These are phyloP conservation scores for Drosophila fulvimacula DNA, from an alignment of 2,888 invertebrate species.

Conservation along the genomic window DNA sequence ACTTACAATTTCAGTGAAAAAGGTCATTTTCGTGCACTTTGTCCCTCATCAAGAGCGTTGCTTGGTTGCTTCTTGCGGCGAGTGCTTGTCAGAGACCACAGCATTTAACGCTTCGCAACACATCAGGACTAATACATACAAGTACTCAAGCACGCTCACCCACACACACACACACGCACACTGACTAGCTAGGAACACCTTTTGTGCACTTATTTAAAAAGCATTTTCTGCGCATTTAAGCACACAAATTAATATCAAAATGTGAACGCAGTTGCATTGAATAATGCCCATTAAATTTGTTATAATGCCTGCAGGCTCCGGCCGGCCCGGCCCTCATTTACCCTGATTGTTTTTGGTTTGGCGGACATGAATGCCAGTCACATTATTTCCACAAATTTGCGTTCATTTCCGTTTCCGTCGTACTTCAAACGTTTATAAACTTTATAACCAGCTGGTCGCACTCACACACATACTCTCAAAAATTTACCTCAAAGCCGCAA, in stretches of 20 bases:
- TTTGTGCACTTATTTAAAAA: constrained; percentile 69
- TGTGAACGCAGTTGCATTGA: constrained; percentile 61
- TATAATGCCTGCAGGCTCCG: background rate
- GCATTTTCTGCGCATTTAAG: constrained; percentile 70
- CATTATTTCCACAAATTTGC: constrained; percentile 80
- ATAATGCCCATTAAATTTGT: constrained; percentile 61
- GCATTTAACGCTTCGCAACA: constrained; percentile 62
- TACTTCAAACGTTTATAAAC: constrained; percentile 57
- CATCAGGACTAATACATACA: constrained; percentile 24
- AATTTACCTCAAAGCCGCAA: constrained; percentile 38
- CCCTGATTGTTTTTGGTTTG: constrained; percentile 47
- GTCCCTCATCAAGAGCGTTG: constrained; percentile 67
- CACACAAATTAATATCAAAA: constrained; percentile 66
- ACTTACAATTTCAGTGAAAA: constrained; percentile 47
- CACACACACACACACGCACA: constrained; percentile 1
- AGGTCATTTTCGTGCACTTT: constrained; percentile 50
- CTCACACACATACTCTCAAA: background rate
- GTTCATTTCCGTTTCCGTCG: constrained; percentile 71
- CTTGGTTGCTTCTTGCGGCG: constrained; percentile 36
- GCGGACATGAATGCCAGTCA: constrained; percentile 49
- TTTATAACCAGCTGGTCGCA: constrained; percentile 22
- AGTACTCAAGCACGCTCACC: background rate
- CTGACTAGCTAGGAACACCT: constrained; percentile 19
- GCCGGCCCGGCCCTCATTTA: rapidly evolving
- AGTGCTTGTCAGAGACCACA: constrained; percentile 57